These are phyloP conservation scores for Pheosia tremula DNA, from an alignment of 2,888 invertebrate species.

Conservation along the genomic window DNA sequence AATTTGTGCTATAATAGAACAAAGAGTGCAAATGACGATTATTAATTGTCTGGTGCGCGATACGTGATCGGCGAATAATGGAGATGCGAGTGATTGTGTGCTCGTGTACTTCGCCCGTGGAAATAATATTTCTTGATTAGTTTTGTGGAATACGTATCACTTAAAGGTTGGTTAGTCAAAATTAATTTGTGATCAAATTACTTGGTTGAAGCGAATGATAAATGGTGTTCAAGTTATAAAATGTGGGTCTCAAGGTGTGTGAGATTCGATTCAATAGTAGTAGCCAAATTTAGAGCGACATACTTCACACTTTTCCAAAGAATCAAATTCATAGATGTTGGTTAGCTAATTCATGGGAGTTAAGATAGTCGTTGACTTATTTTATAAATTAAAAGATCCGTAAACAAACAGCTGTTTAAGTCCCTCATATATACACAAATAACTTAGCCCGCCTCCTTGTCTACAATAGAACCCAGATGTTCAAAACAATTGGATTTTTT, in stretches of 20 bases:
- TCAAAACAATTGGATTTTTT: constrained; percentile 41
- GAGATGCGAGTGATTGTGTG: constrained; percentile 29
- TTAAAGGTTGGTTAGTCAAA: background rate
- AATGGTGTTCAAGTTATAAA: too few species aligned
- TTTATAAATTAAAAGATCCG: too few species aligned
- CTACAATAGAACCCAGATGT: constrained; percentile 61
- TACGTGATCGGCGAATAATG: constrained; percentile 46
- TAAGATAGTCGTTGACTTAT: too few species aligned
- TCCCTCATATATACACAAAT: background rate
- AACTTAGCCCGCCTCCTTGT: constrained; percentile 32
- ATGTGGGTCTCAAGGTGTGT: too few species aligned
- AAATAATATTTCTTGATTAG: constrained; percentile 1
- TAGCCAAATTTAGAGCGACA: too few species aligned
- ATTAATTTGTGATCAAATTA: background rate
- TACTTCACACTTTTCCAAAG: too few species aligned
- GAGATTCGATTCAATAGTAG: too few species aligned
- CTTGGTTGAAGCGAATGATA: background rate
- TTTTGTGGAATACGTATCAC: background rate
- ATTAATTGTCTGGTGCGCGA: constrained; percentile 44
- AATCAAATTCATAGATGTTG: too few species aligned
- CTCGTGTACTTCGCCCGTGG: background rate
- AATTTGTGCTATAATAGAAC: constrained; percentile 43
- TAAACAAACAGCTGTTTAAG: background rate
- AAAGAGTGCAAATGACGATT: constrained; percentile 44
- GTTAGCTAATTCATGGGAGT: too few species aligned